Percentiles rank a stretch among this genome's conserved stretches.
Evolutionary conservation across 1,140 invertebrate genomes (phyloP).

Genomic region (Caenorhabditis tropicalis): DNA sequence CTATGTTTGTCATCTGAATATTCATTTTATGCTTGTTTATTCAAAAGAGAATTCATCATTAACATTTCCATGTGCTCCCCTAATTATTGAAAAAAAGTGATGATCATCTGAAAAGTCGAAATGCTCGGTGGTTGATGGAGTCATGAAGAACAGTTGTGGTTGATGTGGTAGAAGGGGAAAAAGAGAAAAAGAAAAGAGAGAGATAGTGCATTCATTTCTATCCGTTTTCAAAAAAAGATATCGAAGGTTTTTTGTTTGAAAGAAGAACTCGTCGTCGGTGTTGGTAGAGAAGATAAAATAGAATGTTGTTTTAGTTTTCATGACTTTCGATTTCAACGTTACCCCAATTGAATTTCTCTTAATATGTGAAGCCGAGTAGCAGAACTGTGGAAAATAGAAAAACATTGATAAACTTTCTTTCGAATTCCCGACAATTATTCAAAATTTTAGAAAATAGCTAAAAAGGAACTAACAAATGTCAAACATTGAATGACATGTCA

Average conservation of each 20-base stretch:
- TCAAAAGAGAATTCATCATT: no score
- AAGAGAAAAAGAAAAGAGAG: neutral
- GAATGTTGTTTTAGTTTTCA: neutral
- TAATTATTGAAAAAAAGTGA: neutral
- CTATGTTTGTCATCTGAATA: no score
- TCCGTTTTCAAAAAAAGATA: slow-evolving; percentile 10
- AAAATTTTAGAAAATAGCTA: no score
- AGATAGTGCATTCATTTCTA: neutral
- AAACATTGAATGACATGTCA: no score
- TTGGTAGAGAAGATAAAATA: slow-evolving; percentile 3
- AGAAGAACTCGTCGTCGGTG: neutral
- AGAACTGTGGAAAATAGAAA: no score
- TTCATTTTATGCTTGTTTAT: no score
- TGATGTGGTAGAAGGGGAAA: neutral
- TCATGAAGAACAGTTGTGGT: slow-evolving; percentile 22
- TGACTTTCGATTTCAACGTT: neutral
- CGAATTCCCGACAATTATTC: no score
- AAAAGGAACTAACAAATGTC: no score
- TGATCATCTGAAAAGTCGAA: neutral
- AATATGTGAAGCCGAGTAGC: no score
- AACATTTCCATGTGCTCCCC: neutral
- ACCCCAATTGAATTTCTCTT: no score
- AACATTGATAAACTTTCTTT: no score
- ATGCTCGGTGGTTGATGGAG: neutral
- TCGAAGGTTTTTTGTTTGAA: neutral